These are phyloP conservation scores for Phorcus lineatus DNA, from an alignment of 2,888 invertebrate species.

Conservation along the genomic window DNA sequence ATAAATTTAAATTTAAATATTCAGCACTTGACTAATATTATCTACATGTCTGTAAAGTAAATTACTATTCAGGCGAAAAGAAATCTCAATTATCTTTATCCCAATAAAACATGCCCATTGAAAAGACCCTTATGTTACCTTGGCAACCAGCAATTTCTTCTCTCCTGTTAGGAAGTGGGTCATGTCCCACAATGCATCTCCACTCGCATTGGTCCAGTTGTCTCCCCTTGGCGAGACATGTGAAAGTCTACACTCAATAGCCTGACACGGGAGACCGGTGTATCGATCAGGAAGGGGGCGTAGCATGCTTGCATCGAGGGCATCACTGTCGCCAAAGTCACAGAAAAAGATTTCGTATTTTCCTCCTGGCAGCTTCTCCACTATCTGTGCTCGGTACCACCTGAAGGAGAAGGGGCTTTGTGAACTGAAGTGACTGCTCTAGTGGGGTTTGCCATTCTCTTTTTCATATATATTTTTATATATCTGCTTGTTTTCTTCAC, in stretches of 20 bases:
- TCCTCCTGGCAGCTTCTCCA: constrained; percentile 76
- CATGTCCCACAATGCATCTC: constrained; percentile 77
- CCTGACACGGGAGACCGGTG: constrained; percentile 80
- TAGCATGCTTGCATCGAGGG: constrained; percentile 76
- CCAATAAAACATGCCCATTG: neutral
- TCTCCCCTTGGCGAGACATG: constrained; percentile 77
- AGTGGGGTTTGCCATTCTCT: too few species aligned
- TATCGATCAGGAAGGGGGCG: constrained; percentile 78
- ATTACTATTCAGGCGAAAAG: too few species aligned
- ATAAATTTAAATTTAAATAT: too few species aligned
- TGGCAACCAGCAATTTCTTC: constrained; percentile 50
- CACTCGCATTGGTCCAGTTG: constrained; percentile 78
- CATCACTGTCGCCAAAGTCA: constrained; percentile 80
- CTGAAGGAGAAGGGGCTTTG: constrained; percentile 34
- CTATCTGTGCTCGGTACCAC: constrained; percentile 73
- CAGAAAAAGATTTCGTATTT: constrained; percentile 79
- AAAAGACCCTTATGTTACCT: constrained; percentile 41
- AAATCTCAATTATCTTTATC: too few species aligned
- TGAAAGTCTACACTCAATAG: constrained; percentile 81
- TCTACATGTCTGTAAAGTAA: too few species aligned
- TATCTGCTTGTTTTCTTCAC: too few species aligned
- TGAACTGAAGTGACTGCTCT: too few species aligned
- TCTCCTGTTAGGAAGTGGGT: constrained; percentile 51
- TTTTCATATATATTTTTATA: too few species aligned
- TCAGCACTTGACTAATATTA: too few species aligned